Conservation (phyloP, 2,797 vertebrate genomes). For the Garrulus glandarius region DNA sequence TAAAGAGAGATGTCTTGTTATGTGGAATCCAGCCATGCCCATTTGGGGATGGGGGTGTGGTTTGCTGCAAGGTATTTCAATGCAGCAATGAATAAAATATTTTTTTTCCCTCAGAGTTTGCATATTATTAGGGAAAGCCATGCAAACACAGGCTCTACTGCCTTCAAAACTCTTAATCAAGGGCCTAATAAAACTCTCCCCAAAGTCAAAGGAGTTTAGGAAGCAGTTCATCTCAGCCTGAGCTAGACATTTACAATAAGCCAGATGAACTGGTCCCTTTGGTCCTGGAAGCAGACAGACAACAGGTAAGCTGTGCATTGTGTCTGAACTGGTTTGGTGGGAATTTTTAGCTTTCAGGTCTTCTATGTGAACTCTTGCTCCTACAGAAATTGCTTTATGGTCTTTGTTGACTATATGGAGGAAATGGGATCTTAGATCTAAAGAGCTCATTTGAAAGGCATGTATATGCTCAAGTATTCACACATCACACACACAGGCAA, state of each 20-base stretch:
- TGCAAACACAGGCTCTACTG: background rate
- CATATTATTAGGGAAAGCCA: background rate
- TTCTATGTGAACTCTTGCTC: constrained; percentile 52
- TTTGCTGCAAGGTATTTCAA: background rate
- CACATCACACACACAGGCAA: background rate
- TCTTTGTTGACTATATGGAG: constrained; percentile 52
- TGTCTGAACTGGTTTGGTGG: constrained; percentile 59
- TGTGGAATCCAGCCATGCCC: background rate
- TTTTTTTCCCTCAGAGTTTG: background rate
- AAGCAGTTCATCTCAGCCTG: constrained; percentile 1
- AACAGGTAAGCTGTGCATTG: constrained; percentile 30
- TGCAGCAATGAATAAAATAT: background rate
- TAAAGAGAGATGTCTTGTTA: background rate
- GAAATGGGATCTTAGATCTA: constrained; percentile 59
- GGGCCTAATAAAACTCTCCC: background rate
- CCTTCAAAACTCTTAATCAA: background rate
- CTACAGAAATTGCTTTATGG: constrained; percentile 54
- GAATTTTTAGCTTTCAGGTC: constrained; percentile 52
- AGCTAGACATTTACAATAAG: background rate
- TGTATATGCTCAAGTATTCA: constrained; percentile 45
- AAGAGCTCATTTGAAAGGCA: constrained; percentile 41
- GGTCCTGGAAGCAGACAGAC: constrained; percentile 43
- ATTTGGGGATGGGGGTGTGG: background rate
- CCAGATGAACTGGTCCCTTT: background rate
- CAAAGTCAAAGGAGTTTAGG: background rate